Evolutionary conservation across 53 echinoderm and acorn worm genomes (phyloP), one percentile per base, ranked within the genome.

Genomic region (Apostichopus leukothele): DNA sequence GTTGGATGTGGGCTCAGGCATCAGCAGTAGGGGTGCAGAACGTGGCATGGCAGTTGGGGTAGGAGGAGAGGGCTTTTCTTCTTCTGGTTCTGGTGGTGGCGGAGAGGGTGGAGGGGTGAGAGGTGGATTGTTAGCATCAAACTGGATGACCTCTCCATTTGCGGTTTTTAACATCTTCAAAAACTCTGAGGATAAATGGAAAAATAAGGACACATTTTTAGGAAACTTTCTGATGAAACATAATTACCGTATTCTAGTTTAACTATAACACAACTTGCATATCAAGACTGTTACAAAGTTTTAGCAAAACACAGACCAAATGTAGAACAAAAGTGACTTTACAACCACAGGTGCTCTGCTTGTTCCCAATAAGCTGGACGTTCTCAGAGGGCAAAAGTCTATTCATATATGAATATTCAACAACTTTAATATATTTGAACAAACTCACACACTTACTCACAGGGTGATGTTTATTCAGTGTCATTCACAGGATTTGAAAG

Each of bases 51-150:
- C 60, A 54, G 81, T n/a, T 57, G 81, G 57, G 21, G 54, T 16
- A 51, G 25, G 1, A 59, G 67, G 3, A 7, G 67, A 50, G 61
- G 59, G 60, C 5, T 75, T 76, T 18, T 60, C 88, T 5, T 16
- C 5, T 27, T 2, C 60, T 51, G 89, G 71, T n/a, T 14, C 16
- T 21, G 81, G 18, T 19, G 81, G 81, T 54, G 39, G 60, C 4
- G 71, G 71, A 21, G 81, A 22, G 53, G 81, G 81, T 54, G 81
- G 81, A 59, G 81, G 81, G 12, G 81, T 57, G 25, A 81, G 81
- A 3, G 86, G 75, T 20, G 91, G 88, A 74, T 88, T 88, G 80
- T 88, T 91, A 60, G 91, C 88, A 91, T 91, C 91, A 75, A 84
- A 91, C 5, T 86, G 10, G 1, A 54, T 25, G 21, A 84, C 76